A percentile compares a stretch with the other conserved stretches of the same genome.
These are phyloP conservation scores for Rhinichthys klamathensis DNA, from an alignment of 2,113 vertebrate genomes.

Conservation along the genomic window DNA sequence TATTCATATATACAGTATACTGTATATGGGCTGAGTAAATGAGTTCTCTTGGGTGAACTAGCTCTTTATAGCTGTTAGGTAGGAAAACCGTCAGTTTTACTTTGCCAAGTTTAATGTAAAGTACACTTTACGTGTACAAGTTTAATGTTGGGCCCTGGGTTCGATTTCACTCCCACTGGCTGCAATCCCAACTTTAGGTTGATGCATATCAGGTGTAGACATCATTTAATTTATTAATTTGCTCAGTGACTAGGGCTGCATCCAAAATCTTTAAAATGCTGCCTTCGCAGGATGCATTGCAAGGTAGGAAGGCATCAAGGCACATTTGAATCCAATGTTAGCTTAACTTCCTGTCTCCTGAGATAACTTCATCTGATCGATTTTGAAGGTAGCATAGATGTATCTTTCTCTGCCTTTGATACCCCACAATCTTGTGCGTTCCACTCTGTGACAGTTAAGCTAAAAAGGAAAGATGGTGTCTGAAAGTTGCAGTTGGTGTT, in stretches of 20 bases:
- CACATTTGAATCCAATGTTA: too few relatives aligned
- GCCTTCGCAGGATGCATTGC: too few relatives aligned
- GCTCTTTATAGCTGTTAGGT: neutral
- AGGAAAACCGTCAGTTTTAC: neutral
- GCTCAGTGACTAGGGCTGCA: slow-evolving; percentile 49
- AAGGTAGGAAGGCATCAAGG: too few relatives aligned
- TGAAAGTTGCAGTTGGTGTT: too few relatives aligned
- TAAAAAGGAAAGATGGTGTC: too few relatives aligned
- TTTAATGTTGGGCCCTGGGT: neutral
- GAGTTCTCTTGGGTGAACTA: neutral
- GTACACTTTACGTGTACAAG: neutral
- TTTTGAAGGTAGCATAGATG: too few relatives aligned
- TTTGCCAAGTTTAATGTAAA: neutral
- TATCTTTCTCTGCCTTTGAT: too few relatives aligned
- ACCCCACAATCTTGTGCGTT: too few relatives aligned
- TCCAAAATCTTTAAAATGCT: too few relatives aligned
- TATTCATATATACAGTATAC: neutral
- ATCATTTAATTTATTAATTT: slow-evolving; percentile 72
- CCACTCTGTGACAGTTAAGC: too few relatives aligned
- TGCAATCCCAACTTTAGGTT: neutral
- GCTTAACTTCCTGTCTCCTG: too few relatives aligned
- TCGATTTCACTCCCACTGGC: neutral
- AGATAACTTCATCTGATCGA: too few relatives aligned
- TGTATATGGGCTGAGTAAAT: neutral
- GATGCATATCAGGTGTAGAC: slow-evolving; percentile 62